phyloP scores from a whole-genome alignment of 2,113 vertebrate species.

The Hemibagrus wyckioides region DNA sequence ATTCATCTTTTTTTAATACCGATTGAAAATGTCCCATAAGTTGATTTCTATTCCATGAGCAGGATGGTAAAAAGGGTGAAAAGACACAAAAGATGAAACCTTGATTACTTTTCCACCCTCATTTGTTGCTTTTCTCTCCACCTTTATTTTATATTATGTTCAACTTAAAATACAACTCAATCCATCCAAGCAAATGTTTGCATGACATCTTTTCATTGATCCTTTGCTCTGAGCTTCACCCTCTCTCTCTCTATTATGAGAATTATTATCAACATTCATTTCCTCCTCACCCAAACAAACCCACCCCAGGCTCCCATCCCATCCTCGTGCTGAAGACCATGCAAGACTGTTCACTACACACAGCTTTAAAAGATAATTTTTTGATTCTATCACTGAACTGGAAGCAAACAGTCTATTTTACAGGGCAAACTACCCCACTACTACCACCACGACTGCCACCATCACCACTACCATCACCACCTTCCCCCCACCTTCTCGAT shows the following conservation, averaged over 20 bases:
- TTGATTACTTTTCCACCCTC: neutral
- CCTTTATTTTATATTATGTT: neutral
- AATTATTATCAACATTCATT: neutral
- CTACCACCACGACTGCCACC: slow-evolving; percentile 53
- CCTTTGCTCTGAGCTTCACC: neutral
- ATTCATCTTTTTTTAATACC: no score
- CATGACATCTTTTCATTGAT: neutral
- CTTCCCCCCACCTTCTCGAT: slow-evolving; percentile 68
- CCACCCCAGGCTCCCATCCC: neutral
- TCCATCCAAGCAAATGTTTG: neutral
- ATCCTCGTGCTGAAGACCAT: neutral
- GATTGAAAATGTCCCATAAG: no score
- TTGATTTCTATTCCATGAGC: no score
- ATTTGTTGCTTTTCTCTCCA: neutral
- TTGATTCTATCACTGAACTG: slow-evolving; percentile 73
- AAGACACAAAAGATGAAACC: neutral
- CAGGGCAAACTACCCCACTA: slow-evolving; percentile 69
- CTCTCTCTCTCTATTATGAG: neutral
- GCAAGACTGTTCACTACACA: neutral
- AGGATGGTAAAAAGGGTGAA: neutral
- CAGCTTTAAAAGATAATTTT: slow-evolving; percentile 39
- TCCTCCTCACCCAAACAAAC: neutral
- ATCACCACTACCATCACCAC: slow-evolving; percentile 51
- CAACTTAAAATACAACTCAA: neutral
- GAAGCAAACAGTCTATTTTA: slow-evolving; percentile 77